phyloP scores from a whole-genome alignment of 2,797 vertebrate species.

The Iguana delicatissima region DNA sequence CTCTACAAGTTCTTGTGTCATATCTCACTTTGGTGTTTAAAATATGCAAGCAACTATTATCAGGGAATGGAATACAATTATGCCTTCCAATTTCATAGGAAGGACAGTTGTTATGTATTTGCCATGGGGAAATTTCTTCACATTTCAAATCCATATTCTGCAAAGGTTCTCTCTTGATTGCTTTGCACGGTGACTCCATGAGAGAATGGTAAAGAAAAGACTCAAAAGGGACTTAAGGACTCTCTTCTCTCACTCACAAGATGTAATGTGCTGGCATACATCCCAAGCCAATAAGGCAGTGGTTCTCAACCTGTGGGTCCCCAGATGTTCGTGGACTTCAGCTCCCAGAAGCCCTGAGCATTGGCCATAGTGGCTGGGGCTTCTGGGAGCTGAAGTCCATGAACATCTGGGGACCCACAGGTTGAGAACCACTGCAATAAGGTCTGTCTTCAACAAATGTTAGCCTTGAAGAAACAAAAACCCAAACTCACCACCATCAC shows the following conservation, averaged over 20 bases:
- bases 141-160: conserved; percentile 29
- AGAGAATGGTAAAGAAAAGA: conserved; percentile 7
- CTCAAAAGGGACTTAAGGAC: neutral
- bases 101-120: conserved; percentile 34
- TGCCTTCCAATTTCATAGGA: conserved; percentile 34
- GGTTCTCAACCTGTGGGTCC: no score
- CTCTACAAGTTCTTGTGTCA: conserved; percentile 53
- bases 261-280: neutral
- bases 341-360: no score
- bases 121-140: conserved; percentile 53
- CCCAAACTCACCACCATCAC: neutral
- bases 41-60: conserved; percentile 69
- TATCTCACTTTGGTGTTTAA: conserved; percentile 69
- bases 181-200: conserved; percentile 7
- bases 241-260: neutral
- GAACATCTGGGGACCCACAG: no score
- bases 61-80: conserved; percentile 62
- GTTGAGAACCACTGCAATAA: no score
- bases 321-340: no score
- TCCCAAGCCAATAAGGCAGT: neutral
- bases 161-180: conserved; percentile 44
- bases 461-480: neutral
- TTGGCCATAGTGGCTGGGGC: no score
- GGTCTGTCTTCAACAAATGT: neutral
- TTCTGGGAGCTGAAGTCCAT: no score